Conservation (phyloP, 2,113 vertebrate genomes). For the Archocentrus centrarchus region DNA sequence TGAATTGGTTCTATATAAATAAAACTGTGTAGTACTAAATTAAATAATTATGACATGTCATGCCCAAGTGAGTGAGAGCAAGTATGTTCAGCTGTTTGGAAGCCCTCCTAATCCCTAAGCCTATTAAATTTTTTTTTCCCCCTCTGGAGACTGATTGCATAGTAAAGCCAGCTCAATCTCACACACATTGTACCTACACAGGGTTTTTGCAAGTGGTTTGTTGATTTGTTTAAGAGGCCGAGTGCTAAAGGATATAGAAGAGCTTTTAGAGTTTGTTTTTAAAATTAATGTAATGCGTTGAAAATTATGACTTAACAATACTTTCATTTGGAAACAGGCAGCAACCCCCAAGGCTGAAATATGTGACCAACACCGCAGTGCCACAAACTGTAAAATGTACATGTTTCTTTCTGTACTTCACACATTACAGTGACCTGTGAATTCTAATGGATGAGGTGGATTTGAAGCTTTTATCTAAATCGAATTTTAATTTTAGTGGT, state of each 20-base stretch:
- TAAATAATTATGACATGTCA: constrained; percentile 1
- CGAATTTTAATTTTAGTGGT: no score
- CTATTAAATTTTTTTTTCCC: constrained; percentile 23
- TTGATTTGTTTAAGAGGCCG: neutral
- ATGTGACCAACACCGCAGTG: no score
- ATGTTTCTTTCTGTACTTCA: no score
- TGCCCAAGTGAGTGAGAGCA: neutral
- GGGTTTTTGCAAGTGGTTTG: neutral
- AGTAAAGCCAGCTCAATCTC: constrained; percentile 4
- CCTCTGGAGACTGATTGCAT: constrained; percentile 24
- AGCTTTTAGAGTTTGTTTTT: neutral
- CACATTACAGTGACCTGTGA: no score
- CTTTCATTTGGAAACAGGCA: no score
- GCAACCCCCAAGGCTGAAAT: no score
- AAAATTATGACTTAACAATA: neutral
- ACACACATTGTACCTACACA: neutral
- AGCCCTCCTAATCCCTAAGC: constrained; percentile 43
- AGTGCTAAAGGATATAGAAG: neutral
- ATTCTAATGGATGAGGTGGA: no score
- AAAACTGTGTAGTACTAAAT: neutral
- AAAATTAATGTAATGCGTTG: neutral
- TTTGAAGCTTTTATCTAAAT: no score
- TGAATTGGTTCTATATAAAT: neutral
- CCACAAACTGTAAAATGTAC: no score
- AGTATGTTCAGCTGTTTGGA: constrained; percentile 37